Percentiles rank a stretch among this genome's conserved stretches.
These are phyloP conservation scores for Pelagia noctiluca DNA, from an alignment of 30 jellyfish, hydroid and myxozoan genomes.

Conservation along the genomic window DNA sequence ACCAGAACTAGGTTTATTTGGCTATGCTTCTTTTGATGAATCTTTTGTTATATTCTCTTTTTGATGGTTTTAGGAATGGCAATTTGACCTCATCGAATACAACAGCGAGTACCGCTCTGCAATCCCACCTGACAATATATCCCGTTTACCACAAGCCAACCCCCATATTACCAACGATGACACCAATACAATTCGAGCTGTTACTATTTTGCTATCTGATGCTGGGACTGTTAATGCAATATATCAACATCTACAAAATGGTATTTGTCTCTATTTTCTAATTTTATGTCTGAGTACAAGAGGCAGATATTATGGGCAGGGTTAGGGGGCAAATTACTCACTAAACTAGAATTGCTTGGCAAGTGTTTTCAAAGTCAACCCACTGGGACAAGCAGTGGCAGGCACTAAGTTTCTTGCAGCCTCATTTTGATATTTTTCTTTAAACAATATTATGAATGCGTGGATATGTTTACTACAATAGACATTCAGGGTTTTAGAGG, in stretches of 20 bases:
- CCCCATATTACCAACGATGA: conserved; percentile 75
- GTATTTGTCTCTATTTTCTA: conserved; percentile 28
- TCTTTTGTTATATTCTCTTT: too few species aligned
- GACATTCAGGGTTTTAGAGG: too few species aligned
- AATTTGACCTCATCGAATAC: conserved; percentile 58
- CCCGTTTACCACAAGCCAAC: conserved; percentile 88
- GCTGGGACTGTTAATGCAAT: conserved; percentile 76
- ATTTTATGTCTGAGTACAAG: not conserved
- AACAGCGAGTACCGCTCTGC: conserved; percentile 66
- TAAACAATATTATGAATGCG: too few species aligned
- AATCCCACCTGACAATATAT: conserved; percentile 68
- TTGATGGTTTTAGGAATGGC: conserved; percentile 77
- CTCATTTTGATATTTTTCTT: too few species aligned
- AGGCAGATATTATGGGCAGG: too few species aligned
- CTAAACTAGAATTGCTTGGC: too few species aligned
- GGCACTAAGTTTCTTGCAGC: too few species aligned
- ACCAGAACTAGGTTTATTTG: not conserved
- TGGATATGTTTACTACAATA: too few species aligned
- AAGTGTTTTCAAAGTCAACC: too few species aligned
- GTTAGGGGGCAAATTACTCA: too few species aligned
- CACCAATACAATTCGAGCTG: conserved; percentile 85
- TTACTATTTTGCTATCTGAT: conserved; percentile 62
- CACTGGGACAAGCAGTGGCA: too few species aligned
- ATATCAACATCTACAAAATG: conserved; percentile 85
- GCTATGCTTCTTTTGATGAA: not conserved